Percentiles rank a stretch among this genome's conserved stretches.
Conservation (phyloP, 2,888 invertebrate species). For the Dryomyza anilis region DNA sequence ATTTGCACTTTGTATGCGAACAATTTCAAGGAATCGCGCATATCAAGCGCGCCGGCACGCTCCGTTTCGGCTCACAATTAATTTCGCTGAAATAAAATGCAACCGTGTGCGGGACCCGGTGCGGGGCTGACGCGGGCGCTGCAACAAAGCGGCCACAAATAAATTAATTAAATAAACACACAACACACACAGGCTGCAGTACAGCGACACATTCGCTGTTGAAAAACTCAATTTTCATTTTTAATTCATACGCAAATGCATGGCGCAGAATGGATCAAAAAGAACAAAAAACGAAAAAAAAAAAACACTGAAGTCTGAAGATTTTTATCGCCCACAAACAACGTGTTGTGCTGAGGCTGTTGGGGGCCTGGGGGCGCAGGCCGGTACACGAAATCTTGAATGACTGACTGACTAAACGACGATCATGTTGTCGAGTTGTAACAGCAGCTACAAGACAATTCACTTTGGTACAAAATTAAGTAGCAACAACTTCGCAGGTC, state of each 20-base stretch:
- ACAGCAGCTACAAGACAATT: slow-evolving; percentile 54
- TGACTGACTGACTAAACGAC: slow-evolving; percentile 23
- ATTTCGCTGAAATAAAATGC: slow-evolving; percentile 42
- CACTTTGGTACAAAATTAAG: slow-evolving; percentile 54
- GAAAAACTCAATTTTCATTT: slow-evolving; percentile 41
- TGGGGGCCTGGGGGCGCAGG: slow-evolving; percentile 22
- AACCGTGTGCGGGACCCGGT: background rate
- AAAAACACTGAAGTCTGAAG: no score
- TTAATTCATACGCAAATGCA: slow-evolving; percentile 50
- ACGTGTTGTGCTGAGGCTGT: slow-evolving; percentile 40
- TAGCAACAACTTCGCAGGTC: background rate
- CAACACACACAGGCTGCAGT: background rate
- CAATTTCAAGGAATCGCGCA: slow-evolving; percentile 60
- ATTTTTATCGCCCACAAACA: slow-evolving; percentile 56
- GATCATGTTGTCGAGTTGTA: slow-evolving; percentile 26
- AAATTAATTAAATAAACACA: slow-evolving; percentile 28
- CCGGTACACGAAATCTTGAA: slow-evolving; percentile 26
- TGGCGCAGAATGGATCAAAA: slow-evolving; percentile 47
- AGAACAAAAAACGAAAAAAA: no score
- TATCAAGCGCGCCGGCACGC: slow-evolving; percentile 60
- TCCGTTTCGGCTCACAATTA: slow-evolving; percentile 59
- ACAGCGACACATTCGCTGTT: slow-evolving; percentile 5
- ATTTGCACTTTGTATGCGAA: slow-evolving; percentile 48
- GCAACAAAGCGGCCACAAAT: slow-evolving; percentile 27
- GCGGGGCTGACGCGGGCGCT: background rate